phyloP scores from a whole-genome alignment of 1,140 invertebrate genomes.

The Drosophila albomicans region DNA sequence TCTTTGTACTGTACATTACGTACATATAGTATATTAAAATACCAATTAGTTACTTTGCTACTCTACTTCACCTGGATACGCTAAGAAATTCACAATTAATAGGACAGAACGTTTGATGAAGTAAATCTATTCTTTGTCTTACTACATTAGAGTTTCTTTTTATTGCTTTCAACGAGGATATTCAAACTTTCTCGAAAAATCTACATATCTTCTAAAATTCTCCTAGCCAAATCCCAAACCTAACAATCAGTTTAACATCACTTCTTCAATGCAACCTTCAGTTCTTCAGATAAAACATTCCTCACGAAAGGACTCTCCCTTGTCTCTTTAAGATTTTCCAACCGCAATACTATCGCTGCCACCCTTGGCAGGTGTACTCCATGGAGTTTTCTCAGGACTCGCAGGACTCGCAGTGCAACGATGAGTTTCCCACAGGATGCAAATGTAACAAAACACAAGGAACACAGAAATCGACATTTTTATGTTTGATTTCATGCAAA shows the following conservation, averaged over 20 bases:
- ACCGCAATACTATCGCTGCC: neutral
- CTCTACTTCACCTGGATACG: no score
- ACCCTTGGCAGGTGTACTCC: constrained; percentile 9
- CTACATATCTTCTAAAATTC: no score
- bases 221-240: neutral
- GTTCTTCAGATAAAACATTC: neutral
- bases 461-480: constrained; percentile 15
- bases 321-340: neutral
- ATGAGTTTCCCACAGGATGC: constrained; percentile 53
- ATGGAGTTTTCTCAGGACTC: constrained; percentile 20
- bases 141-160: no score
- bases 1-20: no score
- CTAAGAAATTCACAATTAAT: no score
- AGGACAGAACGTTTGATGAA: no score
- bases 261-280: neutral
- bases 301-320: neutral
- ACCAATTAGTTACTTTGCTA: no score
- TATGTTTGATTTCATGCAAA: constrained; percentile 50
- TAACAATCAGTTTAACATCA: neutral
- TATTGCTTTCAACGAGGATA: no score
- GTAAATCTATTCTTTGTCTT: no score
- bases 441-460: constrained; percentile 54
- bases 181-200: no score
- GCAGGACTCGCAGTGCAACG: neutral
- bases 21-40: no score